phyloP scores from a whole-genome alignment of 2,113 vertebrate species.

The Podiceps cristatus region DNA sequence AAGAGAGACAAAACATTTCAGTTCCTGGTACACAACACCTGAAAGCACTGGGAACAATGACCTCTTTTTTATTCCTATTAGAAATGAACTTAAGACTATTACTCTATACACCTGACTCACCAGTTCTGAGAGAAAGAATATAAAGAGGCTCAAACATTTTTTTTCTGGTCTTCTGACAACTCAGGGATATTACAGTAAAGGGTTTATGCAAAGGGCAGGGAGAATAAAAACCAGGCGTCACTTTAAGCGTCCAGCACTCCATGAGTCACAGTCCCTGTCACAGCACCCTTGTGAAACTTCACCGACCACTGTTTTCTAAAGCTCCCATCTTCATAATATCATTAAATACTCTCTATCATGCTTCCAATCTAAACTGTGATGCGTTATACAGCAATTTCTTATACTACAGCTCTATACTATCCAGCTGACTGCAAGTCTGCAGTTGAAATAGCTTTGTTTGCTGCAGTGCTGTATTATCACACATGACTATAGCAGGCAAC shows the following conservation, averaged over 20 bases:
- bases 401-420: background rate
- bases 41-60: background rate
- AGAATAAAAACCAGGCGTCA: background rate
- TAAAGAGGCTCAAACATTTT: background rate
- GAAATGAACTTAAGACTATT: background rate
- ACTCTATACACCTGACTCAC: background rate
- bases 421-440: background rate
- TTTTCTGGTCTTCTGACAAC: background rate
- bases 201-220: background rate
- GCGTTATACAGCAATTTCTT: background rate
- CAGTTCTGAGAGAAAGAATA: background rate
- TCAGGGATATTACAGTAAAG: background rate
- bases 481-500: background rate
- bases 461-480: slow-evolving; percentile 27
- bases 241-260: background rate
- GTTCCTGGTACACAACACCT: background rate
- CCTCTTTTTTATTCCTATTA: background rate
- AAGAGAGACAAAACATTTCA: background rate
- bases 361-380: background rate
- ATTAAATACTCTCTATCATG: background rate
- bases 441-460: background rate
- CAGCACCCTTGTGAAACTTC: background rate
- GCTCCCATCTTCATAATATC: background rate
- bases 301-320: background rate
- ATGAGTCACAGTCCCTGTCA: background rate